A percentile compares a stretch with the other conserved stretches of the same genome.
Evolutionary conservation across 2,797 vertebrate genomes (phyloP).

Genomic region (Hippocampus kuda): DNA sequence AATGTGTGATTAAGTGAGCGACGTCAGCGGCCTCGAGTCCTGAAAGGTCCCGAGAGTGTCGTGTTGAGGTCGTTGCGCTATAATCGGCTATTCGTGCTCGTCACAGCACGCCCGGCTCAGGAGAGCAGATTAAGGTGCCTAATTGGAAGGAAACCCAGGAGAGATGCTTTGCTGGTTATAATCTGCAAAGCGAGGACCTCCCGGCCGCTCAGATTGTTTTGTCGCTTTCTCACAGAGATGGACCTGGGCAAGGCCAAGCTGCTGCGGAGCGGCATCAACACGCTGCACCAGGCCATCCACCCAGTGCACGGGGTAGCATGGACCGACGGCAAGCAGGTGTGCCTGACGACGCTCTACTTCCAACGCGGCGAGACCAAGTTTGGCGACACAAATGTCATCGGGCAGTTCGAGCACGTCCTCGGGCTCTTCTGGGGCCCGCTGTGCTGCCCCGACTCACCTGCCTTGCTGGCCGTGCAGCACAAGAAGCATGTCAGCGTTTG

Average conservation of each 20-base stretch:
- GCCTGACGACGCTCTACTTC: constrained; percentile 73
- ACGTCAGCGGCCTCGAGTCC: background rate
- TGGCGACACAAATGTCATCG: constrained; percentile 83
- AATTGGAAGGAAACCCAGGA: constrained; percentile 56
- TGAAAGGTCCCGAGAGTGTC: constrained; percentile 13
- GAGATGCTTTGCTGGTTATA: constrained; percentile 64
- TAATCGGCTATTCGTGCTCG: constrained; percentile 67
- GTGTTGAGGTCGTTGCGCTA: constrained; percentile 50
- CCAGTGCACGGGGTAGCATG: constrained; percentile 86
- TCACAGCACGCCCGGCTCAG: constrained; percentile 54
- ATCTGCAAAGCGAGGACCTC: constrained; percentile 37
- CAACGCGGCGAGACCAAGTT: constrained; percentile 71
- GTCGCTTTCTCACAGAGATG: constrained; percentile 63
- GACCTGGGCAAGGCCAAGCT: constrained; percentile 90
- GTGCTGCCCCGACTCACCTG: constrained; percentile 59
- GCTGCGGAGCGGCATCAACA: constrained; percentile 83
- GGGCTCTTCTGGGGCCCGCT: constrained; percentile 83
- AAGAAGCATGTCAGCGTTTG: constrained; percentile 83
- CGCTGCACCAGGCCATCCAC: constrained; percentile 84
- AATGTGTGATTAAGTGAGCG: background rate
- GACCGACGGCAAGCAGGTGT: constrained; percentile 90
- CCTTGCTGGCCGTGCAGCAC: constrained; percentile 88
- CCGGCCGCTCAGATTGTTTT: background rate
- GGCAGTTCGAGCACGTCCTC: constrained; percentile 85
- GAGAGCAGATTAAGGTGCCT: constrained; percentile 64